Conservation (phyloP, 2,888 invertebrate genomes). For the Volucella zonaria region DNA sequence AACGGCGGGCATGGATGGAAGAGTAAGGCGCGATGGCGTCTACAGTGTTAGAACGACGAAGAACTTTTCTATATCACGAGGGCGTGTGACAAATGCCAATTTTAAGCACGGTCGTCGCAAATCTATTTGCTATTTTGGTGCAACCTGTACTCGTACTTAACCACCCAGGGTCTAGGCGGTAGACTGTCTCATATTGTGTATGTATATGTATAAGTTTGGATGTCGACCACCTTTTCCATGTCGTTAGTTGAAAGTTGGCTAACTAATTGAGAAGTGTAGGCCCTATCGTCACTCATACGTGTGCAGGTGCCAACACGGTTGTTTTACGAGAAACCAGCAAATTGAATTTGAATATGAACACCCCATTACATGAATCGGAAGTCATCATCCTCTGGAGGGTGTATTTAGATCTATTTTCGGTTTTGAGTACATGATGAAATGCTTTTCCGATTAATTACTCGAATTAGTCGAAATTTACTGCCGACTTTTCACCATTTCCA, state of each 20-base stretch:
- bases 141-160: neutral
- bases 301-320: neutral
- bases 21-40: constrained; percentile 30
- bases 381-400: constrained; percentile 37
- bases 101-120: constrained; percentile 14
- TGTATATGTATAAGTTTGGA: too few relatives aligned
- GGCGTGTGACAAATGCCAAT: constrained; percentile 56
- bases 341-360: constrained; percentile 24
- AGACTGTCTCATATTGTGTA: constrained; percentile 10
- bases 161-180: constrained; percentile 52
- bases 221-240: too few relatives aligned
- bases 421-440: neutral
- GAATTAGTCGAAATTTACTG: constrained; percentile 8
- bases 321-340: constrained; percentile 17
- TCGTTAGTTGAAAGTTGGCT: too few relatives aligned
- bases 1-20: neutral
- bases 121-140: constrained; percentile 41
- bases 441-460: neutral
- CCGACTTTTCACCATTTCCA: constrained; percentile 25
- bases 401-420: constrained; percentile 35
- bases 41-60: constrained; percentile 36
- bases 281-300: too few relatives aligned
- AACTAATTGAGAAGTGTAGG: too few relatives aligned
- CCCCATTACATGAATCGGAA: constrained; percentile 32
- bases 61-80: constrained; percentile 11